Evolutionary conservation across 2,797 vertebrate genomes (phyloP), one percentile per base, ranked within the genome.

Genomic region (Cynopterus sphinx): DNA sequence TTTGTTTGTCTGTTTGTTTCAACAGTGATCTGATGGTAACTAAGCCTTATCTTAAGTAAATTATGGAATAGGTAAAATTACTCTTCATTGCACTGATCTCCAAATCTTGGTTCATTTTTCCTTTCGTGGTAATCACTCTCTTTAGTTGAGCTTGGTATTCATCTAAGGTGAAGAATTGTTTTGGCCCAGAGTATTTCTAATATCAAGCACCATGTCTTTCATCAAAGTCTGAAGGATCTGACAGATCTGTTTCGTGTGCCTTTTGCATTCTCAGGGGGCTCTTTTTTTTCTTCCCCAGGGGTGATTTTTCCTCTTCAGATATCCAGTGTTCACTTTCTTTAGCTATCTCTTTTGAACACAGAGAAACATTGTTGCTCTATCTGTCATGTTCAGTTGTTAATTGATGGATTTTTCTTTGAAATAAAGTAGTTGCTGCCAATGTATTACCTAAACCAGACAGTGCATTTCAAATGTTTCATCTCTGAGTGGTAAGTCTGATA

Each of bases 321-420:
- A 95, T 43, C 86, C 73, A 82, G 33, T 63, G 51, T 93, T 96
- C 78, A 33, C 31, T 88, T 95, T 79, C 92, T 97, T 92, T 83
- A 88, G 53, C 77, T 93, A 75, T 39, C 17, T 90, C 68, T 70
- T 97, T 96, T 88, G 85, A 96, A 88, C 79, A 91, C 53, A 87
- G 77, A 96, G 96, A 90, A 95, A 88, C 46, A 87, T 36, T 95
- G 85, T 96, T 94, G 95, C 87, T 96, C 87, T 94, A 78, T 90
- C 92, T 97, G 96, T 95, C 95, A 96, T 97, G 92, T 96, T 97
- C 95, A 71, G 78, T 97, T 96, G 85, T 91, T 97, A 97, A 96
- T 95, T 96, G 82, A 96, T 95, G 82, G 90, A 96, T 97, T 96
- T 95, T 92, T 85, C 78, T 96, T 96, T 97, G 93, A 96, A 95